These are phyloP conservation scores for Smittia sp. DNA, from an alignment of 2,888 invertebrate genomes.

Conservation along the genomic window DNA sequence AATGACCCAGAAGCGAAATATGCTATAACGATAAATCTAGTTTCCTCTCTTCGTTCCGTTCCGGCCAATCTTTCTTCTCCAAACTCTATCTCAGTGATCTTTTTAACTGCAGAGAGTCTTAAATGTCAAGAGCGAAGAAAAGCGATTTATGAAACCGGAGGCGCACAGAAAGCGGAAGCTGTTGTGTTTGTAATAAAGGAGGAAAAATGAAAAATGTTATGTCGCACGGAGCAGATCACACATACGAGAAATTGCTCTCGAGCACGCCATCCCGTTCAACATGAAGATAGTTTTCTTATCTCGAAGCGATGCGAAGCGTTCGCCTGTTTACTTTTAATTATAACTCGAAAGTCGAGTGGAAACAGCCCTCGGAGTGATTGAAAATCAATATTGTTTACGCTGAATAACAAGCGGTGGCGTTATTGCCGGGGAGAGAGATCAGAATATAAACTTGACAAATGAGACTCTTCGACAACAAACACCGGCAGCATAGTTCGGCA, in stretches of 20 bases:
- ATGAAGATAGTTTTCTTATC: neutral
- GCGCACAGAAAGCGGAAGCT: neutral
- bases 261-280: neutral
- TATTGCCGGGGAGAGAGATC: neutral
- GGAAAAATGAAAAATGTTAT: conserved; percentile 40
- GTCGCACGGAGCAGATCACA: conserved; percentile 38
- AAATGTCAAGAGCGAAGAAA: conserved; percentile 41
- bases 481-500: neutral
- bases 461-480: neutral
- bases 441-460: neutral
- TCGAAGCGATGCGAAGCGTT: neutral
- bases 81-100: conserved; percentile 31
- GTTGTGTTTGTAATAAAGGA: conserved; percentile 39
- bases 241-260: conserved; percentile 16
- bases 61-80: neutral
- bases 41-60: neutral
- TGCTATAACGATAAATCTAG: conserved; percentile 26
- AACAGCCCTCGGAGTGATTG: neutral
- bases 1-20: conserved; percentile 34
- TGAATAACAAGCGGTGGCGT: neutral
- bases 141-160: conserved; percentile 36
- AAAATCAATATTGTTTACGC: conserved; percentile 1
- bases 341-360: neutral
- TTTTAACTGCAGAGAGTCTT: conserved; percentile 39
- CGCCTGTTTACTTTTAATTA: conserved; percentile 15